Percentiles rank a stretch among this genome's conserved stretches.
phyloP scores from a whole-genome alignment of 2,797 vertebrate genomes.

The Micropoecilia bifurca region DNA sequence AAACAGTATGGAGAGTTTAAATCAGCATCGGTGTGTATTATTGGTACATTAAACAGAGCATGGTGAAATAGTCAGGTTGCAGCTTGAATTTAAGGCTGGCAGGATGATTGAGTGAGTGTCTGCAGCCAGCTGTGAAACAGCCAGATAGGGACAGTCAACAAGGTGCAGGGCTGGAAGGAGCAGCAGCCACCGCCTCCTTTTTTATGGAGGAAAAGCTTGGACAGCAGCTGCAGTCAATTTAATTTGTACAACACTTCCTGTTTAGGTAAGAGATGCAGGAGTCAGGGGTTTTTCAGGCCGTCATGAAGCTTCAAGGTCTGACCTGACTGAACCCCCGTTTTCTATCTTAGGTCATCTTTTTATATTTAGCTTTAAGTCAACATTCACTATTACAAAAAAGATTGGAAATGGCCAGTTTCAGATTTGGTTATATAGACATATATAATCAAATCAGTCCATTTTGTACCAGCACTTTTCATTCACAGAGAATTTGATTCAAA shows the following conservation, averaged over 20 bases:
- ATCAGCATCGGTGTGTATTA: background rate
- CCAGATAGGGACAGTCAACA: background rate
- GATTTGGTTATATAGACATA: background rate
- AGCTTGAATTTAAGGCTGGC: background rate
- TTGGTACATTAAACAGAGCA: background rate
- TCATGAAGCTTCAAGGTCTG: background rate
- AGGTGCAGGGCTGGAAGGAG: background rate
- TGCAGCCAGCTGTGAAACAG: background rate
- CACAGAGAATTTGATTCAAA: background rate
- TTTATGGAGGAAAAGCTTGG: background rate
- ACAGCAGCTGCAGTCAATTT: background rate
- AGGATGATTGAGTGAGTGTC: background rate
- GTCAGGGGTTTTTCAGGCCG: slow-evolving; percentile 1
- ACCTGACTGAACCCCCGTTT: background rate
- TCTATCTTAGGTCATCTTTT: background rate
- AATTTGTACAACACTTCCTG: background rate
- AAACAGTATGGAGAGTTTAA: slow-evolving; percentile 1
- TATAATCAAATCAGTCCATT: background rate
- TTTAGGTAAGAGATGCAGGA: background rate
- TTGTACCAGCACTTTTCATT: background rate
- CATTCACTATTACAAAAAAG: background rate
- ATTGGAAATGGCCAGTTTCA: too few relatives aligned
- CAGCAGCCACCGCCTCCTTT: background rate
- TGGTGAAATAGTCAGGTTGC: background rate
- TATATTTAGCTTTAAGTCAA: background rate